Evolutionary conservation across 2,888 invertebrate species (phyloP), one percentile per base, ranked within the genome.

Genomic region (Syritta pipiens): DNA sequence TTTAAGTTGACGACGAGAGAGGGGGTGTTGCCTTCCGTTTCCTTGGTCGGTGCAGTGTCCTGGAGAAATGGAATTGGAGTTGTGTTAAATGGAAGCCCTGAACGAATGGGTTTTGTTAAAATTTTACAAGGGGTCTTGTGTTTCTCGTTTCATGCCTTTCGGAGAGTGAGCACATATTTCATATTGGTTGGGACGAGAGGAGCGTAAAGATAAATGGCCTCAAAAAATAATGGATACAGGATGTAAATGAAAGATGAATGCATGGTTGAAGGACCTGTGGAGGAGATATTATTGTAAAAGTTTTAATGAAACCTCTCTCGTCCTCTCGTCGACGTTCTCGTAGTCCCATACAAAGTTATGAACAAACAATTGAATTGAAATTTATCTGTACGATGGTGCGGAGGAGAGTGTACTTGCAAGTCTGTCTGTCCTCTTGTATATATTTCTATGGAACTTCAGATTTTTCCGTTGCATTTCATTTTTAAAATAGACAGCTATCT

Each of bases 1-100:
- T 48, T 65, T 40, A 63, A 53, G 48, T 65, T 55, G 55, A 55
- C 37, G 46, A 51, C 35, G 26, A 46, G 28, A 24, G 35, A 40
- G 20, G n/a, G n/a, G n/a, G n/a, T n/a, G n/a, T n/a, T 51, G 22
- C 17, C 17, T 40, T 48, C 12, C 22, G 12, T 28, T 37, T 32
- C 42, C 24, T 32, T 14, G 22, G 12, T 32, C 7, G n/a, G 7
- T 14, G 30, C 12, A 46, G 14, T 24, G 19, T 60, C 7, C n/a
- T 17, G 1, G 7, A 4, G 60, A 32, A 35, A 46, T 17, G 14
- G 1, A 46, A 24, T 24, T 46, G 35, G n/a, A 19, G 5, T 19
- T 60, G 35, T n/a, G n/a, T n/a, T 14, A 35, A 35, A 35, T 17
- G 26, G 9, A 26, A 19, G 1, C 9, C 24, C 32, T 4, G 26